A percentile compares a stretch with the other conserved stretches of the same genome.
phyloP scores from a whole-genome alignment of 2,888 invertebrate species.

The Microchrysa polita region DNA sequence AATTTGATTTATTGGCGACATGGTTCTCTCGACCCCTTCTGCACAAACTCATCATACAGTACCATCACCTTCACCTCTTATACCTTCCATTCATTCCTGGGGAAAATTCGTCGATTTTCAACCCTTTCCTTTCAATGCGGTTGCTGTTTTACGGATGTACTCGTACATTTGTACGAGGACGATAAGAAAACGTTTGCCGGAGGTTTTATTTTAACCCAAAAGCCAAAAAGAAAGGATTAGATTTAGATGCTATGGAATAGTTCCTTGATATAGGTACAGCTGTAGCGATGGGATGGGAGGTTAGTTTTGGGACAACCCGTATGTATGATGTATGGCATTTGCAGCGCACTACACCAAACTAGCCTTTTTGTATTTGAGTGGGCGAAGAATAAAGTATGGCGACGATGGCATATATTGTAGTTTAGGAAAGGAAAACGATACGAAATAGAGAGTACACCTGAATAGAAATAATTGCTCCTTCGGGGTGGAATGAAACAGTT shows the following conservation, averaged over 20 bases:
- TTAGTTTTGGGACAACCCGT: conserved; percentile 42
- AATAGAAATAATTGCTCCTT: conserved; percentile 43
- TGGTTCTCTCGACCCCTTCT: conserved; percentile 54
- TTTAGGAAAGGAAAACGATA: background rate
- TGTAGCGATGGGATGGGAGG: background rate
- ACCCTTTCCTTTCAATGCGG: background rate
- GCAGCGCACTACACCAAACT: conserved; percentile 4
- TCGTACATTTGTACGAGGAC: background rate
- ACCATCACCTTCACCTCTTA: background rate
- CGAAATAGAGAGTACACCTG: conserved; percentile 12
- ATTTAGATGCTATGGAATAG: conserved; percentile 24
- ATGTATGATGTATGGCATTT: conserved; percentile 43
- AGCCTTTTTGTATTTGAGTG: too few species aligned
- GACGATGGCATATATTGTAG: background rate
- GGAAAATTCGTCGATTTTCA: background rate
- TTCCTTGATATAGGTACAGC: conserved; percentile 15
- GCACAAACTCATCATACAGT: background rate
- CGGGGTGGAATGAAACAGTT: conserved; percentile 43
- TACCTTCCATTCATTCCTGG: background rate
- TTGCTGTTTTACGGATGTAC: background rate
- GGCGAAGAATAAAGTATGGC: background rate
- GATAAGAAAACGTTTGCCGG: conserved; percentile 44
- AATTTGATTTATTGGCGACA: conserved; percentile 66
- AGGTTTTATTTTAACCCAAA: conserved; percentile 18
- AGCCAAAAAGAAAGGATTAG: conserved; percentile 41